Evolutionary conservation across 2,113 vertebrate species (phyloP).

Genomic region (Bagarius yarrelli): DNA sequence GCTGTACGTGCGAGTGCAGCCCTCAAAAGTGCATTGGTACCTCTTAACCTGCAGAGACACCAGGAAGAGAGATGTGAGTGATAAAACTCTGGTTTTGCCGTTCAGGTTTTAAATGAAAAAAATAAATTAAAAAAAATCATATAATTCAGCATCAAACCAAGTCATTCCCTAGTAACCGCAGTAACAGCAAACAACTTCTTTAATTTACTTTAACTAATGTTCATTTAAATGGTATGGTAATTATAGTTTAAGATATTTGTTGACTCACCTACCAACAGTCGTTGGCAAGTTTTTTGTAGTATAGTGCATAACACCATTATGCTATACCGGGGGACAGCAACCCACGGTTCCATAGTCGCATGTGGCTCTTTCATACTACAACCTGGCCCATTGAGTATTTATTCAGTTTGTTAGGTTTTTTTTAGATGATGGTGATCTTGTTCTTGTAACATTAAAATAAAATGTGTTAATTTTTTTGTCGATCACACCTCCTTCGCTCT

Average conservation of each 20-base stretch:
- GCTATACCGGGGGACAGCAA: too few species aligned
- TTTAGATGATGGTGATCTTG: too few species aligned
- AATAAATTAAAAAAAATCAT: too few species aligned
- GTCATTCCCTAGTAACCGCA: background rate
- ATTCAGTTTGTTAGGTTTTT: too few species aligned
- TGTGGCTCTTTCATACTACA: too few species aligned
- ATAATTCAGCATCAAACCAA: background rate
- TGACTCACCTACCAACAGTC: background rate
- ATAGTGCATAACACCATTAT: background rate
- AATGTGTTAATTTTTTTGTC: too few species aligned
- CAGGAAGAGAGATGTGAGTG: background rate
- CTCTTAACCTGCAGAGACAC: conserved; percentile 82
- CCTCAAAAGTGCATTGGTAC: conserved; percentile 97
- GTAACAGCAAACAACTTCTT: background rate
- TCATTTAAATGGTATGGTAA: too few species aligned
- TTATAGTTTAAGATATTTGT: background rate
- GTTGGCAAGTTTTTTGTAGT: background rate
- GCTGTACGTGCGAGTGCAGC: conserved; percentile 96
- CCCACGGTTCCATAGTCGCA: too few species aligned
- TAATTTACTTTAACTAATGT: too few species aligned
- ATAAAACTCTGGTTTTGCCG: background rate
- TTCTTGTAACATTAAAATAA: too few species aligned
- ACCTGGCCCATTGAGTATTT: too few species aligned
- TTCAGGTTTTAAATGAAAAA: background rate
- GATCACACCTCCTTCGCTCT: too few species aligned